Base-by-base conservation (phyloP, 1,140 invertebrate genomes). In the Subanguina moxae region DNA sequence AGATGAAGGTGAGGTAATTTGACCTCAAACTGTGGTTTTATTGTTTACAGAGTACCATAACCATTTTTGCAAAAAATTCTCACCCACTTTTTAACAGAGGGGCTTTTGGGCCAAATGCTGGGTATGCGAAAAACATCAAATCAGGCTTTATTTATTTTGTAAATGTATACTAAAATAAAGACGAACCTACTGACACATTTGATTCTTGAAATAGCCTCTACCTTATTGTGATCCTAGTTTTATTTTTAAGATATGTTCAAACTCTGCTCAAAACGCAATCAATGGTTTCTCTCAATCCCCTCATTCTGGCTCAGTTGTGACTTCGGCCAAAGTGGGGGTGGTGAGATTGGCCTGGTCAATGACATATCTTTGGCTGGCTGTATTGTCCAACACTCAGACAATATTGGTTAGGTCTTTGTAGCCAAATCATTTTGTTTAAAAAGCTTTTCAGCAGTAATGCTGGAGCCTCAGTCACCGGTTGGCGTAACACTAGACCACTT, bases 281-380 rank as follows among this genome's bases (percentile, higher is more conserved):
- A 68, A 62, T 70, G 68, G 68, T 66, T 57, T 23, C 21, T 70
- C 30, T 58, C 68, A 23, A 42, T 69, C 19, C 67, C 68, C 0
- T 38, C 68, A 32, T 21, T 70, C 17, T 70, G 68, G 68, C n/a
- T 65, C 19, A 58, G 64, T 62, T 70, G 68, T 62, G 68, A 70
- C 19, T 70, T 70, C 59, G 68, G 68, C 45, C 21, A 57, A 58
- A 59, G 46, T 25, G 61, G 48, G 42, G 67, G 64, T 58, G 32
- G n/a, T 45, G 58, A 32, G 15, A 61, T 69, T 43, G 23, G 30
- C 17, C 38, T 70, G 25, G 28, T 70, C 38, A 68, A 59, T 30
- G 68, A 70, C 19, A 42, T 70, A 15, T 59, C 43, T 38, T 11
- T 70, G 13, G 67, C 59, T 28, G 68, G 64, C 21, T 70, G 19